Evolutionary conservation across 2,113 vertebrate genomes (phyloP), one percentile per base, ranked within the genome.

Genomic region (Caloenas nicobarica): DNA sequence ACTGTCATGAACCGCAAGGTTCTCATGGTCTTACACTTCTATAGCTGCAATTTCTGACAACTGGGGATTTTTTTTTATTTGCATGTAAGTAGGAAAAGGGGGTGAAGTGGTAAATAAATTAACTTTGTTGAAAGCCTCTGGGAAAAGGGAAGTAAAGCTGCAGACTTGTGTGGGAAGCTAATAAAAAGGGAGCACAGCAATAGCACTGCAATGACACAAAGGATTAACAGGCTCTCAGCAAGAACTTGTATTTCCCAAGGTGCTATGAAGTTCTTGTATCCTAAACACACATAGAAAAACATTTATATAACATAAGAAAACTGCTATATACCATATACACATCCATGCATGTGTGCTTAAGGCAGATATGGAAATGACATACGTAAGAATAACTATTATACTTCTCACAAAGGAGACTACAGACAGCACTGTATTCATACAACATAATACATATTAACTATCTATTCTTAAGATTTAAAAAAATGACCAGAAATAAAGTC

Each of bases 161-260:
- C 44, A 96, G 68, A 80, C 60, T 90, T 89, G 34, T 56, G 56
- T 90, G 38, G 96, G 86, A 96, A 94, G 90, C 69, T 78, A 96
- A 94, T 84, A 85, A 86, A 91, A 72, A 86, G 26, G 44, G 29
- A 95, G 25, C 53, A 78, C 25, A 93, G 90, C 60, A 91, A 84
- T 13, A 46, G 69, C 44, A 38, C 58, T 61, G 51, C 54, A 81
- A 58, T 56, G 50, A 53, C 65, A 93, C 56, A 78, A 68, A 71
- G 65, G 64, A 94, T 83, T 95, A 93, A 93, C 56, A 86, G 68
- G 33, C 60, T 91, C 46, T 82, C 70, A 81, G 68, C 42, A 88
- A 94, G 28, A 93, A 74, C 33, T 53, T 44, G 42, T 38, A 64
- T 72, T 95, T 86, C 81, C 66, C 60, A 66, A 83, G 42, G 46